Evolutionary conservation across 2,888 invertebrate genomes (phyloP).

Genomic region (Cephonodes hylas): DNA sequence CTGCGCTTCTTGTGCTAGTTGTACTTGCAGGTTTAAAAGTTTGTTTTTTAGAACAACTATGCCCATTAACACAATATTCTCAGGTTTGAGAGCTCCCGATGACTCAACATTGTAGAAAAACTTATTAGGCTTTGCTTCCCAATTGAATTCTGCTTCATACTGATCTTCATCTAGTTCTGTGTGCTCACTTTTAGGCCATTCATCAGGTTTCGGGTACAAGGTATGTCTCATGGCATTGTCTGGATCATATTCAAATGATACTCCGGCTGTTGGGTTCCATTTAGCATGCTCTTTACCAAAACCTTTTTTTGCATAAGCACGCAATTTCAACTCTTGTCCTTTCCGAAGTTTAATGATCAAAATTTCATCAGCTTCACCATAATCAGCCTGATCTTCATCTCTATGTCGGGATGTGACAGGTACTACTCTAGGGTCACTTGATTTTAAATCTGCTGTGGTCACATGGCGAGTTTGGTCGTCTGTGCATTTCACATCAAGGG

Average conservation of each 20-base stretch:
- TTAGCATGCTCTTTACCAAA: conserved; percentile 99
- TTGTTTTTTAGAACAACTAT: conserved; percentile 96
- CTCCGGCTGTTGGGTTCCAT: conserved; percentile 99
- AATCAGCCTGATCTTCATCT: conserved; percentile 96
- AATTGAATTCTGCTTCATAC: conserved; percentile 96
- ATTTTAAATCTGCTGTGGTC: conserved; percentile 97
- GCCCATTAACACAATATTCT: conserved; percentile 98
- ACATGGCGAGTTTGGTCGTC: conserved; percentile 97
- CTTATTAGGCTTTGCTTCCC: conserved; percentile 97
- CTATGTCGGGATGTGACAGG: conserved; percentile 96
- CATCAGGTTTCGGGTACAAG: conserved; percentile 96
- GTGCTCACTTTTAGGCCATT: conserved; percentile 99
- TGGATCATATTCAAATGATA: conserved; percentile 99
- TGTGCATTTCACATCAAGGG: conserved; percentile 95
- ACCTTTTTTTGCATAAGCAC: conserved; percentile 97
- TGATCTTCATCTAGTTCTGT: conserved; percentile 95
- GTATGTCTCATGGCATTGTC: conserved; percentile 98
- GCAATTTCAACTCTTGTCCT: conserved; percentile 95
- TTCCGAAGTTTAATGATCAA: conserved; percentile 87
- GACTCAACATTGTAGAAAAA: conserved; percentile 99
- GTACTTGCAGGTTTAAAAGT: conserved; percentile 96
- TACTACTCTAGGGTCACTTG: conserved; percentile 93
- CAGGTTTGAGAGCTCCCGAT: conserved; percentile 95
- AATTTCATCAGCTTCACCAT: conserved; percentile 95
- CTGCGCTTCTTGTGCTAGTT: conserved; percentile 92